Evolutionary conservation across 2,888 invertebrate species (phyloP).

Genomic region (Amphipyra berbera): DNA sequence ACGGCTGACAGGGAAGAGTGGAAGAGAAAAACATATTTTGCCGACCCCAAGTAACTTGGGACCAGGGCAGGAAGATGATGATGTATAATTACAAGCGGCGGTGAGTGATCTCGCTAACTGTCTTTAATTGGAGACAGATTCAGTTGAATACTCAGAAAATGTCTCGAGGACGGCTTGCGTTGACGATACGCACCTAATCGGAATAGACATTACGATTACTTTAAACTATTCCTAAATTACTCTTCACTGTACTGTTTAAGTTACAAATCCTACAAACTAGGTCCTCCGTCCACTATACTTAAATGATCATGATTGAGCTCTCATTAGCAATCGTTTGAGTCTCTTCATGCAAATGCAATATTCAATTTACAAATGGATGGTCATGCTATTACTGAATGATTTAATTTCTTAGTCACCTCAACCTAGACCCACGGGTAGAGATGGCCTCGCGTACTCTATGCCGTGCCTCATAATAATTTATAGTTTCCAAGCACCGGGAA

Average conservation of each 20-base stretch:
- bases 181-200: slow-evolving; percentile 34
- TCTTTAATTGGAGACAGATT: slow-evolving; percentile 51
- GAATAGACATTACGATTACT: slow-evolving; percentile 6
- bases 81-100: slow-evolving; percentile 45
- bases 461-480: slow-evolving; percentile 22
- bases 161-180: slow-evolving; percentile 36
- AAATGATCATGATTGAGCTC: too few relatives aligned
- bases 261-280: neutral
- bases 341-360: too few relatives aligned
- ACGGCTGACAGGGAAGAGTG: too few relatives aligned
- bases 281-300: neutral
- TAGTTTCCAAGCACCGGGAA: slow-evolving; percentile 19
- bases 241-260: neutral
- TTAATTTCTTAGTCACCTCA: slow-evolving; percentile 27
- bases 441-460: slow-evolving; percentile 2
- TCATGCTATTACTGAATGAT: slow-evolving; percentile 11
- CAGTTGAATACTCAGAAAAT: slow-evolving; percentile 43
- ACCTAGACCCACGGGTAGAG: slow-evolving; percentile 30
- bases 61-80: too few relatives aligned
- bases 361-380: neutral
- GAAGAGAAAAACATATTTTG: too few relatives aligned
- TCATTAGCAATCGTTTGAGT: neutral
- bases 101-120: slow-evolving; percentile 47
- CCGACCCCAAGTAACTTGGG: too few relatives aligned
- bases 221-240: neutral